Base-by-base conservation (phyloP, 2,113 vertebrate species). In the Rousettus leschenaultii region DNA sequence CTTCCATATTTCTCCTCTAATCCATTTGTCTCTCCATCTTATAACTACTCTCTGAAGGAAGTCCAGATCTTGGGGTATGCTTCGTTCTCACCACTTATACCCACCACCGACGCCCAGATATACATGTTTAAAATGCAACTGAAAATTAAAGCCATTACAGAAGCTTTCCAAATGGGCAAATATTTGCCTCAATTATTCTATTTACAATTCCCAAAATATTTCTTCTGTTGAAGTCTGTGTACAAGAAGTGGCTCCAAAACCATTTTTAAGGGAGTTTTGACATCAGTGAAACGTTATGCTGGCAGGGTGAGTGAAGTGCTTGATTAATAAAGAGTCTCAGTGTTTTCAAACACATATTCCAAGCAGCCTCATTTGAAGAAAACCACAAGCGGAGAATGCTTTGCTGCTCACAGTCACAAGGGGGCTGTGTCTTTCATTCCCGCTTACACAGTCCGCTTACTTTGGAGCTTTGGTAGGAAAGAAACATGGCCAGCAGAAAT, bases 401-500 rank as follows among this genome's bases (percentile, higher is more conserved):
- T 99, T 99, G 99, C 99, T 99, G 99, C 99, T 99, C 99, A 98
- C 99, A 99, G 99, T 99, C 99, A 99, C 99, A 99, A 99, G 99
- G 99, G 99, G 99, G 99, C 99, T 99, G 99, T 99, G 98, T 99
- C 98, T 99, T 99, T 99, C 98, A 98, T 98, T 98, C 98, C 98
- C 97, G 99, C 99, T 99, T 99, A 99, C 97, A 99, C 98, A 98
- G 99, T 99, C 98, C 99, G 99, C 99, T 99, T 99, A 99, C 99
- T 99, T 99, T 99, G 99, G 99, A 99, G 99, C 99, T 98, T 88
- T 98, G 98, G 98, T 99, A 99, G 99, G 99, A 99, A 99, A 99
- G 99, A 99, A 99, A 99, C 99, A 99, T 98, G 98, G 98, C 98
- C 98, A 98, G 98, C 97, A 99, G 99, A 99, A 99, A 99, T 99